Base-by-base conservation (phyloP, 2,797 vertebrate genomes). In the Emydoidea blandingii region DNA sequence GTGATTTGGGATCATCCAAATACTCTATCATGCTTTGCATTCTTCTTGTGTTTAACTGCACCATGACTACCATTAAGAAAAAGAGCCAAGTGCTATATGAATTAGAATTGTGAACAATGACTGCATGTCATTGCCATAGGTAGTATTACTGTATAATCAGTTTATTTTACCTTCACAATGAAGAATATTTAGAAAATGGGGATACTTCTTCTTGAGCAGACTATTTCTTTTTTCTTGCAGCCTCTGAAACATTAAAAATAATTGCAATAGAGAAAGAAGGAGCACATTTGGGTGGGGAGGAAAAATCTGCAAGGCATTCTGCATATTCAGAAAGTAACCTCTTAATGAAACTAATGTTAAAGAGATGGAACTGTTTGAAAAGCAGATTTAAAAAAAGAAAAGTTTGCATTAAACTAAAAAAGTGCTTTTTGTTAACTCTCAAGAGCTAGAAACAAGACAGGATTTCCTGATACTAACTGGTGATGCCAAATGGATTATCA, bases 401-500 rank as follows among this genome's bases (percentile, higher is more conserved):
- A 1, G 27, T 23, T 95, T 89, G 62, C 37, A 47, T 53, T 84
- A 91, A 95, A 95, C 49, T 0, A 1, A 29, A 87, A 89, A 44
- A 78, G 23, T 76, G 90, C 53, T 57, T 59, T 87, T 88, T 88
- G 81, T 94, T 96, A 31, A 9, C 83, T 93, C 37, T 68, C 56
- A 56, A 11, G 19, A 79, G n/a, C 80, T 8, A 65, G 59, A 50
- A 94, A 21, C 9, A 41, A 29, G 31, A 76, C 79, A 83, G 85
- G 14, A 81, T 94, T 89, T 95, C 34, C 41, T 54, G 12, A 25
- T 87, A 83, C 82, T 44, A 90, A 81, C 49, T n/a, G 12, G 19
- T 84, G 57, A 92, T 79, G 74, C 50, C 94, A 96, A 97, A 91
- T 92, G 79, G 16, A 94, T 92, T 97, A 95, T 96, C 78, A 81